Base-by-base conservation (phyloP, 2,797 vertebrate genomes). In the Clamator glandarius region DNA sequence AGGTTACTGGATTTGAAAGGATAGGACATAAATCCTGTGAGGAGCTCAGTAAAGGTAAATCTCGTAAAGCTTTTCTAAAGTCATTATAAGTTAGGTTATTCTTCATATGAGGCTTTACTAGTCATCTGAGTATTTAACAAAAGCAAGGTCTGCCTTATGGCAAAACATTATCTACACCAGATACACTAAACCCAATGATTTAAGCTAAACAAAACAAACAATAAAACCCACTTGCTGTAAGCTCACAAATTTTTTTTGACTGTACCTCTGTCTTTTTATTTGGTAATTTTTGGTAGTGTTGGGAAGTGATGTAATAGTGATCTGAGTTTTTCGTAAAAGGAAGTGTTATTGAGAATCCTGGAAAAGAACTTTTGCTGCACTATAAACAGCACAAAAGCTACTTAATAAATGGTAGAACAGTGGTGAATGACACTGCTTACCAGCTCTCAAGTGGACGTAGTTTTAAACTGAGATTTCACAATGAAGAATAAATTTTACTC, bases 301-400 rank as follows among this genome's bases (percentile, higher is more conserved):
- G 36, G 35, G 31, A 89, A 89, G 39, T 92, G 69, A 78, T n/a
- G 31, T 59, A 77, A 57, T 82, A 48, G 44, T 36, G 12, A 54
- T 86, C 70, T 66, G 8, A 6, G 5, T 0, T 51, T 75, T 87
- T 63, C 75, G 21, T 64, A 39, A 64, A 93, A 84, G 72, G 29
- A 68, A 66, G 15, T 67, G 59, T 64, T 92, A 87, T 84, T 84
- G 63, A 62, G 33, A 93, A 36, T 84, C 44, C 36, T 84, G 31
- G 76, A 86, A 74, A 21, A 84, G 82, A 91, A 63, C 28, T 70
- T 91, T 92, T 93, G 26, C 48, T 79, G 41, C 42, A 67, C 50
- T 82, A 82, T 74, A 84, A 84, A 79, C 36, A 82, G 52, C 44
- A 96, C 50, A 94, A 92, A 94, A n/a, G n/a, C n/a, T n/a, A n/a